Base-by-base conservation (phyloP, 2,888 invertebrate species). In the Pseudococcus viburni region DNA sequence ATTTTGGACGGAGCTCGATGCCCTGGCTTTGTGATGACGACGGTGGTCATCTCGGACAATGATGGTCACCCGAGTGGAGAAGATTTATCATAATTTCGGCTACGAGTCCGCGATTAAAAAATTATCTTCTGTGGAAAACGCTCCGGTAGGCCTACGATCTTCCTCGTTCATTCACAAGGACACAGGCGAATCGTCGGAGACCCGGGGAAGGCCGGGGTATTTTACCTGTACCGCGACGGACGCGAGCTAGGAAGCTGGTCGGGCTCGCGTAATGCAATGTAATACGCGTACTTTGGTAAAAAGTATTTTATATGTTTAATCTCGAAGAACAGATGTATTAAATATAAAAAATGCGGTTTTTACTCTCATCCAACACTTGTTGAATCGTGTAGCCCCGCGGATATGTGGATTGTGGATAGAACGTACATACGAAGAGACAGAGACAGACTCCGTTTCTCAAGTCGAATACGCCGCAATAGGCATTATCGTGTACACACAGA, bases 301-400 rank as follows among this genome's bases (percentile, higher is more conserved):
- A 83, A 46, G 19, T 46, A 83, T 83, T 64, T 83, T 46, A 46
- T 46, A 42, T 83, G 46, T 83, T 83, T 83, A 83, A 83, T 83
- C 42, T 46, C 42, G 19, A 46, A 46, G 42, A 46, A 83, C 80
- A 83, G 80, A 83, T 83, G 80, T 83, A 42, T 83, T 42, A 83
- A 83, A 46, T 83, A 46, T 19, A 83, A 85, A 85, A 85, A 85
- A 64, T 59, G 64, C 64, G 33, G 33, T 42, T 85, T 85, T 85
- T 85, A 55, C 85, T 55, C 80, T 80, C 51, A 88, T 80, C 17
- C 80, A 88, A 88, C 88, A 88, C 88, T 88, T 88, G 88, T 88
- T 80, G 59, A 83, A 88, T 88, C 88, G 88, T 88, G 88, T 88
- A 88, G 88, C 88, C 88, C 88, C 59, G 88, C 80, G 88, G 88